phyloP scores from a whole-genome alignment of 2,113 vertebrate genomes.

The Puma concolor region DNA sequence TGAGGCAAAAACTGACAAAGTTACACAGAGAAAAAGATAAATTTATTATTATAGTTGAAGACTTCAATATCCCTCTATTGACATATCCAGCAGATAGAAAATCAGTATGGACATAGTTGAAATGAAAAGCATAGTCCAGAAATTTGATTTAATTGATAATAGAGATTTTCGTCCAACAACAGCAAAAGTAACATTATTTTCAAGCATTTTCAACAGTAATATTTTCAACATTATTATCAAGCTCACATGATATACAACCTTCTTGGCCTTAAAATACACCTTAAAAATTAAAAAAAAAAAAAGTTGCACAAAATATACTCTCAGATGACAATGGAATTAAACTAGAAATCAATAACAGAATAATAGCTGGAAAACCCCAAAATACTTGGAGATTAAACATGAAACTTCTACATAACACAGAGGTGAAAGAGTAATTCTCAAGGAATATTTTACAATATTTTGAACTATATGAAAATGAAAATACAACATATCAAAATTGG shows the following conservation, averaged over 20 bases:
- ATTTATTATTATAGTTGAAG: not conserved
- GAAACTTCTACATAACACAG: not conserved
- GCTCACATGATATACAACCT: not conserved
- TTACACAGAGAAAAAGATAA: not conserved
- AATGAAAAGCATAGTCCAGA: not conserved
- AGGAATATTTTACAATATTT: not conserved
- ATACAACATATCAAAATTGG: not conserved
- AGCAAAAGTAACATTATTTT: not conserved
- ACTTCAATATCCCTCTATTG: not conserved
- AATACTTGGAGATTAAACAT: not conserved
- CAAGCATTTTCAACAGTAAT: too few relatives aligned
- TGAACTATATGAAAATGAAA: not conserved
- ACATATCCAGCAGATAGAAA: not conserved
- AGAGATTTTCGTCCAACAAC: not conserved
- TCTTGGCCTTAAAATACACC: not conserved
- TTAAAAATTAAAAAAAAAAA: conserved; percentile 8
- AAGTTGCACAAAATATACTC: not conserved
- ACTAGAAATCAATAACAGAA: not conserved
- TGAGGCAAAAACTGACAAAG: not conserved
- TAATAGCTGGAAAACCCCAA: not conserved
- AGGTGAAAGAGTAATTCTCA: not conserved
- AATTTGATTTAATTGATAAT: not conserved
- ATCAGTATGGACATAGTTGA: not conserved
- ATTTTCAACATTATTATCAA: not conserved
- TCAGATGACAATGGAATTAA: not conserved